These are phyloP conservation scores for Sebastes trivittatus DNA, from an alignment of 2,797 vertebrate species.

Conservation along the genomic window DNA sequence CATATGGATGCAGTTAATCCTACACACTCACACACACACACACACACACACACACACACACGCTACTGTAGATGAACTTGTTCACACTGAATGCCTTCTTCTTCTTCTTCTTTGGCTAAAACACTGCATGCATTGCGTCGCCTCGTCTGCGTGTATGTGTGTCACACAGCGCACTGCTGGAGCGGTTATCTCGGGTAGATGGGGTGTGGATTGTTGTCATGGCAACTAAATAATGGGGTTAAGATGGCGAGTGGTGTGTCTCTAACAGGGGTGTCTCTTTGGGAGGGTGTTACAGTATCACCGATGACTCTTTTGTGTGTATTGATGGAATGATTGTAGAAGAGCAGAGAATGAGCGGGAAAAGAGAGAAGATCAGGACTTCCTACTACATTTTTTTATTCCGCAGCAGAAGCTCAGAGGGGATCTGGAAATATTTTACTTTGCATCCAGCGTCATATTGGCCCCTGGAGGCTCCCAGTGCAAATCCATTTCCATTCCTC, in stretches of 20 bases:
- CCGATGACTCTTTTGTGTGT: background rate
- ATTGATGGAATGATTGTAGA: background rate
- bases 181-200: background rate
- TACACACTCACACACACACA: background rate
- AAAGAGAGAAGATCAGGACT: background rate
- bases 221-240: constrained; percentile 54
- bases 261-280: background rate
- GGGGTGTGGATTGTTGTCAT: constrained; percentile 51
- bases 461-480: constrained; percentile 33
- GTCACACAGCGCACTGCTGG: background rate
- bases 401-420: constrained; percentile 20
- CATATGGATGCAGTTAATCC: constrained; percentile 37
- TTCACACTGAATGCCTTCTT: background rate
- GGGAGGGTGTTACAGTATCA: background rate
- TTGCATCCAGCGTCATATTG: constrained; percentile 35
- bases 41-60: background rate
- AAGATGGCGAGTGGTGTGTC: constrained; percentile 7
- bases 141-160: background rate
- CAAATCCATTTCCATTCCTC: constrained; percentile 36
- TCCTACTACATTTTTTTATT: constrained; percentile 21
- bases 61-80: background rate
- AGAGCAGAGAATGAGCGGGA: background rate
- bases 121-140: background rate
- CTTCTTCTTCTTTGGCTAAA: background rate
- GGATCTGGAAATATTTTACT: constrained; percentile 54